These are phyloP conservation scores for Pantelozetes paolii DNA, from an alignment of 2,888 invertebrate genomes.

Conservation along the genomic window DNA sequence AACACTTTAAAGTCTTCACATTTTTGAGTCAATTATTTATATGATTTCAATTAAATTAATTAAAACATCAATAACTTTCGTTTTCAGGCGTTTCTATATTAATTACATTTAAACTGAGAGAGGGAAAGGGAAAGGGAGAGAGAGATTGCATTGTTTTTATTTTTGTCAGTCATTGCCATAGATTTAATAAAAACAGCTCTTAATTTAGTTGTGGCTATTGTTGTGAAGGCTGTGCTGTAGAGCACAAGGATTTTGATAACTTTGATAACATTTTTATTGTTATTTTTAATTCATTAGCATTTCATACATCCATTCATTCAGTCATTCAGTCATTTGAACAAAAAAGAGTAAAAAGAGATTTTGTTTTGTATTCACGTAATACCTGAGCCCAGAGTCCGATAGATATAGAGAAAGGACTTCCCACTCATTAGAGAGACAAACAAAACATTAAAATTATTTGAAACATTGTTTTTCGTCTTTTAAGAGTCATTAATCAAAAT, in stretches of 20 bases:
- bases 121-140: neutral
- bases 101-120: constrained; percentile 3
- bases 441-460: neutral
- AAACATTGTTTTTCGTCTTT: constrained; percentile 6
- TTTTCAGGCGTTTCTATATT: neutral
- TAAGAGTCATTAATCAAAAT: constrained; percentile 19
- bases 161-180: neutral
- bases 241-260: constrained; percentile 16
- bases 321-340: neutral
- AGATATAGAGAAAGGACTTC: too few species aligned
- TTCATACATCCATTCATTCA: too few species aligned
- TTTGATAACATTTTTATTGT: constrained; percentile 9
- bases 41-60: neutral
- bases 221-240: constrained; percentile 8
- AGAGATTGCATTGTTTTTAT: neutral
- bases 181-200: neutral
- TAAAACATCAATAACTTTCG: neutral
- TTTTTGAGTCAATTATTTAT: neutral
- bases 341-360: neutral
- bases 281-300: constrained; percentile 8
- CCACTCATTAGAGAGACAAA: too few species aligned
- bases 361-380: neutral
- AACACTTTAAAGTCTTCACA: too few species aligned
- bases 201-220: neutral
- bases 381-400: neutral